These are phyloP conservation scores for Knipowitschia caucasica DNA, from an alignment of 2,797 vertebrate genomes.

Conservation along the genomic window DNA sequence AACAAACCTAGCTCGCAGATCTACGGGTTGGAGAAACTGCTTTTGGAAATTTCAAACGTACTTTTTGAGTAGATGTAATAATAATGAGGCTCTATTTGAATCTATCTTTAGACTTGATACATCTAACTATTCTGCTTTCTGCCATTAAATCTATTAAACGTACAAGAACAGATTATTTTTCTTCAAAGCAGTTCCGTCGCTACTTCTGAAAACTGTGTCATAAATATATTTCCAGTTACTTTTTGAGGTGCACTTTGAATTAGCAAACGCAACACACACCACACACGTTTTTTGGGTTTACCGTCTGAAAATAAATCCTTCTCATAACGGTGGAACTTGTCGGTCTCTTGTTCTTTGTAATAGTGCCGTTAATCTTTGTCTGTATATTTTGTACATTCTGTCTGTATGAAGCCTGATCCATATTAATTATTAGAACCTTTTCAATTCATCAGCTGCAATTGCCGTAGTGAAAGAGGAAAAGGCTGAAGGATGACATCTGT, in stretches of 20 bases:
- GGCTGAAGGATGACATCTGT: no score
- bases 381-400: conserved; percentile 48
- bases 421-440: conserved; percentile 81
- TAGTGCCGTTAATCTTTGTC: conserved; percentile 22
- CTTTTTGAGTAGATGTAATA: conserved; percentile 28
- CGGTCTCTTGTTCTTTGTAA: conserved; percentile 42
- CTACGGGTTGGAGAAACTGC: background rate
- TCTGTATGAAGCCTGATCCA: conserved; percentile 73
- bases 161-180: no score
- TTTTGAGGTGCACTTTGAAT: conserved; percentile 27
- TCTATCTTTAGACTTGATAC: background rate
- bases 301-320: conserved; percentile 9
- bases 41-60: conserved; percentile 24
- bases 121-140: background rate
- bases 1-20: conserved; percentile 24
- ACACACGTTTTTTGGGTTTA: conserved; percentile 24
- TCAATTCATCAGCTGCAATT: no score
- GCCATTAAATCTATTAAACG: no score
- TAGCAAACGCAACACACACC: conserved; percentile 18
- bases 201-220: background rate
- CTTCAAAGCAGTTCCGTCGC: conserved; percentile 1
- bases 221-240: background rate
- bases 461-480: no score
- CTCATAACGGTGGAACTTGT: conserved; percentile 7
- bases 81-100: background rate